These are phyloP conservation scores for Xestia sexstrigata DNA, from an alignment of 2,888 invertebrate genomes.

Conservation along the genomic window DNA sequence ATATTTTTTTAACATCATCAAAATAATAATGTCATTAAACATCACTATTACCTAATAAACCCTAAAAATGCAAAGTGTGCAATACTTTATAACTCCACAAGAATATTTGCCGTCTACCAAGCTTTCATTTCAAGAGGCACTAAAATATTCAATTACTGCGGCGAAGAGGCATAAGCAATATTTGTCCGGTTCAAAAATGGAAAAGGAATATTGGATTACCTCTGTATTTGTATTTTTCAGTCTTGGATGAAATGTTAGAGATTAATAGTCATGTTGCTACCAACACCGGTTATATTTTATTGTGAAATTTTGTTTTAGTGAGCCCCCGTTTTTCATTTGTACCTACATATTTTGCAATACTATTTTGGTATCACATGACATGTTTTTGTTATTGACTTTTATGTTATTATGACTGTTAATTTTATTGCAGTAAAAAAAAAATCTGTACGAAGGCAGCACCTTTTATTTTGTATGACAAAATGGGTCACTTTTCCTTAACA, in stretches of 20 bases:
- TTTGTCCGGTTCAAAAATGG: constrained; percentile 48
- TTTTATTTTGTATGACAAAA: not conserved
- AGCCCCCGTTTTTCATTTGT: not conserved
- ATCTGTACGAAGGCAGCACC: not conserved
- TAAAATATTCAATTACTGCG: constrained; percentile 60
- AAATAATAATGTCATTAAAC: not conserved
- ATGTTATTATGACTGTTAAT: no score
- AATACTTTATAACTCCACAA: not conserved
- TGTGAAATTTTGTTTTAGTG: not conserved
- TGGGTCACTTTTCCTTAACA: not conserved
- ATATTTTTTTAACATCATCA: not conserved
- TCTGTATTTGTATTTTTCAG: constrained; percentile 41
- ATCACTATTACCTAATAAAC: not conserved
- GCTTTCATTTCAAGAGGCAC: constrained; percentile 40
- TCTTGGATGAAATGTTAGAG: constrained; percentile 10
- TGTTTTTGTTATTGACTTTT: no score
- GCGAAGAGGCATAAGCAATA: constrained; percentile 35
- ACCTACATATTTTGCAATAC: not conserved
- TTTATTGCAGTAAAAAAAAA: not conserved
- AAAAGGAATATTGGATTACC: constrained; percentile 38
- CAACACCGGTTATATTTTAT: not conserved
- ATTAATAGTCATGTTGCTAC: constrained; percentile 8
- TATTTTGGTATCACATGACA: not conserved
- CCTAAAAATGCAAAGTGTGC: constrained; percentile 16
- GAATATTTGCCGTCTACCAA: constrained; percentile 28